A percentile compares a stretch with the other conserved stretches of the same genome.
phyloP scores from a whole-genome alignment of 2,113 vertebrate genomes.

The Colinus virginianus region DNA sequence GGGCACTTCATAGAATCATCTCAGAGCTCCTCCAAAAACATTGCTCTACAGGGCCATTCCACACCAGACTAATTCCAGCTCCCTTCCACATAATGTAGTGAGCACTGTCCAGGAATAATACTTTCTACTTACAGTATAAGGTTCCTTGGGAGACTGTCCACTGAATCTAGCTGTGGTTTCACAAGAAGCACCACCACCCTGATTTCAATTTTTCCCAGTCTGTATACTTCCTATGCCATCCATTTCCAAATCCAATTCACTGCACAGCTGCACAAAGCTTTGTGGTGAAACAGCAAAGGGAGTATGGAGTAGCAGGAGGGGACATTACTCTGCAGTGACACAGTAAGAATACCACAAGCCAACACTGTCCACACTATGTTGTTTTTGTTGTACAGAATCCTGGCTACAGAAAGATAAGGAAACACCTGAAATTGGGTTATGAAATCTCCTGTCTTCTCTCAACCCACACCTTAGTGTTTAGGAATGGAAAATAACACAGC shows the following conservation, averaged over 20 bases:
- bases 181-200: not conserved
- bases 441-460: not conserved
- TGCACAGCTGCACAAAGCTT: conserved; percentile 15
- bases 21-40: not conserved
- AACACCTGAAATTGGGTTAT: not conserved
- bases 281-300: not conserved
- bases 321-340: not conserved
- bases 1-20: not conserved
- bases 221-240: rapidly evolving
- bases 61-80: not conserved
- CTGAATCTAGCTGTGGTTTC: not conserved
- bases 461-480: not conserved
- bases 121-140: not conserved
- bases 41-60: not conserved
- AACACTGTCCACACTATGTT: not conserved
- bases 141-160: not conserved
- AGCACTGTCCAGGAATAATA: not conserved
- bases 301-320: not conserved
- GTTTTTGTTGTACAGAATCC: not conserved
- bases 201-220: not conserved
- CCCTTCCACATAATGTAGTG: not conserved
- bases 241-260: not conserved
- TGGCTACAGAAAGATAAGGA: not conserved
- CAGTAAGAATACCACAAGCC: not conserved
- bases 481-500: not conserved